Evolutionary conservation across 1,140 invertebrate genomes (phyloP), one percentile per base, ranked within the genome.

Genomic region (Papilio helenus): DNA sequence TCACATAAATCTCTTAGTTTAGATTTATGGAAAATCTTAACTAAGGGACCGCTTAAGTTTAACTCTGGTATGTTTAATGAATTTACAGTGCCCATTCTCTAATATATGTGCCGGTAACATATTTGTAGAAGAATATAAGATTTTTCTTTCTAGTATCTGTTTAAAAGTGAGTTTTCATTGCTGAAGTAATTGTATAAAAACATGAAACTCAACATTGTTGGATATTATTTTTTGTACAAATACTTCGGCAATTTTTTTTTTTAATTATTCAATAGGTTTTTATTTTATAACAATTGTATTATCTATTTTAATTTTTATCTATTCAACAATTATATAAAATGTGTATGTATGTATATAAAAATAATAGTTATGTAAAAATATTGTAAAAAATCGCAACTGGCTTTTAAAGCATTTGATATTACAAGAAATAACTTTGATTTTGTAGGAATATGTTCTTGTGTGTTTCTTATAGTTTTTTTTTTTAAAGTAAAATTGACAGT

Each of bases 361-460:
- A 55, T 55, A 20, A 55, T 55, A 55, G 2, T 0, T 55, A 49
- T 55, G 9, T 55, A 55, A 20, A 55, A 55, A 55, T 46, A 46
- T 46, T 55, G 18, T 55, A 49, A n/a, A 55, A 55, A 55, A 55
- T 18, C 18, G 51, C n/a, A n/a, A 55, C n/a, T 55, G n/a, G 51
- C 51, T 55, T 55, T 55, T 55, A 55, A 55, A 55, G 51, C 51
- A 18, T 55, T 49, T 49, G 46, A 55, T 20, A 55, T 55, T 51
- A n/a, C 16, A 51, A 55, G 8, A 55, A n/a, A 55, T 7, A 8
- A n/a, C 14, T 49, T 49, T 49, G 12, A 49, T 49, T 49, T 49
- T 16, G 14, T 16, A 46, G 34, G 16, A 18, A 49, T 49, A 18
- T 49, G 4, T 49, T 49, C 14, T 46, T 0, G 0, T 1, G 46